Percentiles rank a stretch among this genome's conserved stretches.
phyloP scores from a whole-genome alignment of 2,888 invertebrate genomes.

The Liodrosophila aerea region DNA sequence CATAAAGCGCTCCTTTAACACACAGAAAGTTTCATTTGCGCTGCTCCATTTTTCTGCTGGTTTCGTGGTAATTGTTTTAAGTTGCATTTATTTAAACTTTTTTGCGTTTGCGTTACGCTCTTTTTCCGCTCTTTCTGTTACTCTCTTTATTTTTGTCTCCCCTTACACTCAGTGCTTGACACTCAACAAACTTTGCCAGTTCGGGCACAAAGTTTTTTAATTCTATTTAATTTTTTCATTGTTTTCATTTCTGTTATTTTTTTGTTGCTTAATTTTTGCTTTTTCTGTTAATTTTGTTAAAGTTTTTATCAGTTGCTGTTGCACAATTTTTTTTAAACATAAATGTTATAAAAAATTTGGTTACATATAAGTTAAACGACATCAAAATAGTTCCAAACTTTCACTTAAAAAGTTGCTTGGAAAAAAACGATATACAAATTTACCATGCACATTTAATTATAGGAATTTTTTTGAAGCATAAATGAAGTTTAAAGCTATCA shows the following conservation, averaged over 20 bases:
- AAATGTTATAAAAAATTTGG: conserved; percentile 4
- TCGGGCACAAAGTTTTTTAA: conserved; percentile 57
- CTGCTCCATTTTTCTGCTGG: conserved; percentile 44
- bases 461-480: too few relatives aligned
- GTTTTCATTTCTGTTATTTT: conserved; percentile 9
- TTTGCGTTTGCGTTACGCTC: conserved; percentile 18
- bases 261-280: conserved; percentile 10
- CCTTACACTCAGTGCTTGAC: conserved; percentile 21
- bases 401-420: neutral
- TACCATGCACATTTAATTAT: too few relatives aligned
- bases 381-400: conserved; percentile 15
- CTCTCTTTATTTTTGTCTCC: conserved; percentile 13
- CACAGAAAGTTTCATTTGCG: conserved; percentile 48
- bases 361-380: conserved; percentile 13
- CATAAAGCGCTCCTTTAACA: conserved; percentile 49
- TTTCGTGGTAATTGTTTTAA: conserved; percentile 73
- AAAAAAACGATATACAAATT: neutral
- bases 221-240: conserved; percentile 47
- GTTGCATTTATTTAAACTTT: conserved; percentile 72
- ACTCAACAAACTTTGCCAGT: conserved; percentile 48
- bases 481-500: too few relatives aligned
- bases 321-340: conserved; percentile 31
- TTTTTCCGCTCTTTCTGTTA: neutral
- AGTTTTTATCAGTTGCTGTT: conserved; percentile 61
- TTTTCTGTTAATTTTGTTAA: conserved; percentile 69